phyloP scores from a whole-genome alignment of 2,797 vertebrate species.

The Chromobotia macracanthus region DNA sequence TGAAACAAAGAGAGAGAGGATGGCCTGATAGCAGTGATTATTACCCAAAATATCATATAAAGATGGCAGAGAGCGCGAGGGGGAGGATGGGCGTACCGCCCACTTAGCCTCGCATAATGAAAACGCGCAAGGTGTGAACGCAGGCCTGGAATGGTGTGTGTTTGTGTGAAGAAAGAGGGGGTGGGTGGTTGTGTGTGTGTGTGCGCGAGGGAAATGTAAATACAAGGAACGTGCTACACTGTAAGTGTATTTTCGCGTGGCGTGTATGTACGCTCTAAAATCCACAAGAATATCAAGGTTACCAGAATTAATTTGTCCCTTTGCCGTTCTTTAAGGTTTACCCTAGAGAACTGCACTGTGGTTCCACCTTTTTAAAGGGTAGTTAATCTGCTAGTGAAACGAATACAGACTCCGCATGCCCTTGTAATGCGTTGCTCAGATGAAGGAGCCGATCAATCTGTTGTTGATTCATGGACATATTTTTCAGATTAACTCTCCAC shows the following conservation, averaged over 20 bases:
- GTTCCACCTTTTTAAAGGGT: slow-evolving; percentile 55
- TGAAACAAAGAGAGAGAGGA: slow-evolving; percentile 62
- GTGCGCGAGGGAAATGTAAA: neutral
- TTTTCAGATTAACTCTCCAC: slow-evolving; percentile 54
- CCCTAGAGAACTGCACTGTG: slow-evolving; percentile 34
- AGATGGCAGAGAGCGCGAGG: slow-evolving; percentile 60
- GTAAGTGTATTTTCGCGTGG: slow-evolving; percentile 32
- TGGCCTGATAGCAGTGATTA: slow-evolving; percentile 64
- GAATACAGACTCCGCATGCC: slow-evolving; percentile 42
- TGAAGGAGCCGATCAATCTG: slow-evolving; percentile 55
- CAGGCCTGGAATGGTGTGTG: slow-evolving; percentile 31
- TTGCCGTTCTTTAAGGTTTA: slow-evolving; percentile 26
- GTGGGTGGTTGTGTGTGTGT: neutral
- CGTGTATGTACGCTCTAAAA: neutral
- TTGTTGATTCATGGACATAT: slow-evolving; percentile 58
- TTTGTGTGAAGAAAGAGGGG: neutral
- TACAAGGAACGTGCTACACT: slow-evolving; percentile 13
- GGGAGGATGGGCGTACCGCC: slow-evolving; percentile 59
- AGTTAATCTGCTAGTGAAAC: slow-evolving; percentile 52
- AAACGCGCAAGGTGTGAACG: slow-evolving; percentile 60
- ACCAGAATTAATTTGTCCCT: slow-evolving; percentile 42
- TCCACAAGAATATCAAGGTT: slow-evolving; percentile 40
- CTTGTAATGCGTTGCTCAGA: slow-evolving; percentile 37
- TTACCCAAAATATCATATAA: slow-evolving; percentile 66
- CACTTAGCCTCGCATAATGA: slow-evolving; percentile 63